Evolutionary conservation across 1,140 invertebrate genomes (phyloP).

Genomic region (Calosoma granatense): DNA sequence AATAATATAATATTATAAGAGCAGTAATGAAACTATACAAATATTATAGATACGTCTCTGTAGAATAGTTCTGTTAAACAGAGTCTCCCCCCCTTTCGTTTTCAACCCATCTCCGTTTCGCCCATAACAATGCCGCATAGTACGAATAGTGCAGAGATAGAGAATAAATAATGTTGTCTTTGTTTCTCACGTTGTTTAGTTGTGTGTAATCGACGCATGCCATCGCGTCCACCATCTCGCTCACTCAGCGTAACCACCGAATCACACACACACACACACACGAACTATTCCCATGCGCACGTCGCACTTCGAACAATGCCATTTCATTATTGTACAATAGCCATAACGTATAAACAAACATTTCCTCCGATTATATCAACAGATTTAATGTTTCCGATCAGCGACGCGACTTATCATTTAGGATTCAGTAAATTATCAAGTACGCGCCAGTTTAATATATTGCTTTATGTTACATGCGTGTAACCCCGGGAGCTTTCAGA

Average conservation of each 20-base stretch:
- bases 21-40: no score
- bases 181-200: no score
- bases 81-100: neutral
- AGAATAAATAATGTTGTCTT: neutral
- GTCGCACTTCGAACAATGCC: neutral
- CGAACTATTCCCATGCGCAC: neutral
- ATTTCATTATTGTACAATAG: neutral
- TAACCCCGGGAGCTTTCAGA: no score
- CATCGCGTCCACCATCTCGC: neutral
- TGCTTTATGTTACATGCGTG: no score
- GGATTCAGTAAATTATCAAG: no score
- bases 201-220: neutral
- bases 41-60: neutral
- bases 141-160: neutral
- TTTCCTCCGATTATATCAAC: neutral
- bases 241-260: neutral
- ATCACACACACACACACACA: neutral
- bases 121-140: neutral
- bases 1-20: no score
- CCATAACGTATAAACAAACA: neutral
- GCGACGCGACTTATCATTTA: no score
- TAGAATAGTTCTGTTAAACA: neutral
- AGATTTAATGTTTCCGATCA: neutral
- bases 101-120: neutral
- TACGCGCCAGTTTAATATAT: no score